Conservation (phyloP, 2,113 vertebrate genomes). For the Natator depressus region DNA sequence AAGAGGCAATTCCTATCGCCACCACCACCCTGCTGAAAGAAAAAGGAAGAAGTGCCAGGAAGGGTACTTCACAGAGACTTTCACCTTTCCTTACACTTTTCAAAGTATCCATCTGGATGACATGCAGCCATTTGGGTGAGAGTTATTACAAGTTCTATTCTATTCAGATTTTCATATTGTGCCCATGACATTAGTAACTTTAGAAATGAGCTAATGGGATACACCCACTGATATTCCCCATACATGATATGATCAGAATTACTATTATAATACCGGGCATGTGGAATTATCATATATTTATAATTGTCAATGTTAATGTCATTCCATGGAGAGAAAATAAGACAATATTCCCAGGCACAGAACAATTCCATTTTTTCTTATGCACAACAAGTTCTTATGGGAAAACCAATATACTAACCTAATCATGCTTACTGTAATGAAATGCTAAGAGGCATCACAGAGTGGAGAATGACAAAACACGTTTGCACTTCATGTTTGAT, state of each 20-base stretch:
- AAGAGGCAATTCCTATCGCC: neutral
- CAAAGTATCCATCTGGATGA: neutral
- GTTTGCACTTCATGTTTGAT: constrained; percentile 48
- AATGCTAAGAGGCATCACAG: constrained; percentile 50
- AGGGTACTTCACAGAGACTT: neutral
- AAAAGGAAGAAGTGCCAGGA: neutral
- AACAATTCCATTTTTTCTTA: neutral
- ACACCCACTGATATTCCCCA: neutral
- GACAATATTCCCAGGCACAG: neutral
- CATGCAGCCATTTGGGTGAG: neutral
- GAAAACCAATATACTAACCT: constrained; percentile 36
- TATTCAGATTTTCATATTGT: neutral
- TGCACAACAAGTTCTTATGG: constrained; percentile 14
- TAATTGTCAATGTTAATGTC: neutral
- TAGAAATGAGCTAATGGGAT: neutral
- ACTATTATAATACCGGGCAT: neutral
- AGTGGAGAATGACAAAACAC: constrained; percentile 51
- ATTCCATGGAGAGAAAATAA: neutral
- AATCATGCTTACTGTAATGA: constrained; percentile 42
- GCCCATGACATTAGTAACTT: neutral
- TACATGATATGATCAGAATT: neutral
- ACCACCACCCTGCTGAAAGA: neutral
- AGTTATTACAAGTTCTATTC: neutral
- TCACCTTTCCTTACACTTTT: neutral
- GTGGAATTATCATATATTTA: neutral